A percentile compares a stretch with the other conserved stretches of the same genome.
phyloP scores from a whole-genome alignment of 2,888 invertebrate species.

The Brachynemurus nebulosus region DNA sequence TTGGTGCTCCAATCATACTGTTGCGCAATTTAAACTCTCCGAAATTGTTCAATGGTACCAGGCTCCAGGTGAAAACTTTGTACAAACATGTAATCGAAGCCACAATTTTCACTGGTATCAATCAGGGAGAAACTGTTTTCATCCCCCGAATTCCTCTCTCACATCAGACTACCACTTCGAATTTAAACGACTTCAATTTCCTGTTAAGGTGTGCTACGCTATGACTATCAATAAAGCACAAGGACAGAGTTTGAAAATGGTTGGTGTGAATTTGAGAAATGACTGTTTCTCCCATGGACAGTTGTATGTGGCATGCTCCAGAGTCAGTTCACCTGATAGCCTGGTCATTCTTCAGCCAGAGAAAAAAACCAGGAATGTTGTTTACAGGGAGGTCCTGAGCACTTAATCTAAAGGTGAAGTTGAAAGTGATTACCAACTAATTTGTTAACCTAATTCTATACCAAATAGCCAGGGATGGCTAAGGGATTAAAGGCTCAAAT shows the following conservation, averaged over 20 bases:
- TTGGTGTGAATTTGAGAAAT: constrained; percentile 8
- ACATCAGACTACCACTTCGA: constrained; percentile 15
- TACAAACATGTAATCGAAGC: constrained; percentile 14
- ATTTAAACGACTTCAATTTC: constrained; percentile 21
- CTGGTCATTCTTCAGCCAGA: constrained; percentile 8
- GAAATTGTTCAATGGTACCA: constrained; percentile 19
- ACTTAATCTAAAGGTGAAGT: no score
- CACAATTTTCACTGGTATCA: constrained; percentile 6
- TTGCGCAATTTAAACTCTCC: constrained; percentile 19
- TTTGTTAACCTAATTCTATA: no score
- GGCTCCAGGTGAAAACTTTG: constrained; percentile 15
- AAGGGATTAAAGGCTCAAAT: no score
- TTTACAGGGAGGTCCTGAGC: constrained; percentile 8
- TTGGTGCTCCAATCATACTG: constrained; percentile 18
- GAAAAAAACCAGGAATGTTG: constrained; percentile 9
- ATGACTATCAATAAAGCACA: constrained; percentile 21
- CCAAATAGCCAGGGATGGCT: no score
- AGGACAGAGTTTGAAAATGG: constrained; percentile 21
- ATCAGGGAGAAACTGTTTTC: constrained; percentile 14
- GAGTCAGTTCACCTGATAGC: constrained; percentile 11
- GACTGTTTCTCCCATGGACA: constrained; percentile 13
- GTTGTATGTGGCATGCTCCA: constrained; percentile 14
- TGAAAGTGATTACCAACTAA: no score
- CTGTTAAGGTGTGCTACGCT: constrained; percentile 21
- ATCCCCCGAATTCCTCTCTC: constrained; percentile 20